Base-by-base conservation (phyloP, 2,113 vertebrate genomes). In the Poeciliopsis retropinna region DNA sequence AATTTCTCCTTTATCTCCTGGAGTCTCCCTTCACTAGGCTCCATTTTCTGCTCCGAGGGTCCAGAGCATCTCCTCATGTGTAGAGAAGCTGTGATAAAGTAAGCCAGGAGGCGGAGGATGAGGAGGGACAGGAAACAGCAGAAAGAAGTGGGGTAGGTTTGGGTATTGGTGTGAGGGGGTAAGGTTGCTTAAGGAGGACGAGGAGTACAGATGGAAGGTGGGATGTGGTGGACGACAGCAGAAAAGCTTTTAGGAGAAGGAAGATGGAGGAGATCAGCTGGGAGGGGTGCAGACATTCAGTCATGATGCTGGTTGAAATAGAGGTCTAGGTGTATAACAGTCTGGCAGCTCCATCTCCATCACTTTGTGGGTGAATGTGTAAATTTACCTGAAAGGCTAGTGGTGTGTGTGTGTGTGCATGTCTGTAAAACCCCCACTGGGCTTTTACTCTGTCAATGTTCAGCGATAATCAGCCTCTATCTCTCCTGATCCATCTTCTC, bases 11-110 rank as follows among this genome's bases (percentile, higher is more conserved):
- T 79, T 77, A 87, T 87, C 88, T 87, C 80, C 64, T 31, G 41
- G 84, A 71, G 87, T 89, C 65, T 85, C 73, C 75, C 88, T 87
- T 67, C 76, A 86, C 89, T 88, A 80, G 71, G 80, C 91, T 92
- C 91, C 87, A 93, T 94, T 94, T 93, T 92, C 90, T 90, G 91
- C 91, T 92, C 91, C 73, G 70, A 89, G 86, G 91, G 85, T 89
- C 89, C 68, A 75, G 80, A 90, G 88, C 90, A 91, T 89, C 85
- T 78, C 75, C 72, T 87, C 83, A 82, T 85, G 87, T 79, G 76
- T 85, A 87, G 85, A 88, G 66, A 90, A 87, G 80, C 83, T 82
- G 82, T 78, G 87, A 91, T 91, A 91, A 91, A 87, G 82, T 81
- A 86, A 75, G 71, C 61, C 78, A 75, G 69, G 32, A 78, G 66